These are phyloP conservation scores for Geopemphigus sp. DNA, from an alignment of 1,140 invertebrate species.

Conservation along the genomic window DNA sequence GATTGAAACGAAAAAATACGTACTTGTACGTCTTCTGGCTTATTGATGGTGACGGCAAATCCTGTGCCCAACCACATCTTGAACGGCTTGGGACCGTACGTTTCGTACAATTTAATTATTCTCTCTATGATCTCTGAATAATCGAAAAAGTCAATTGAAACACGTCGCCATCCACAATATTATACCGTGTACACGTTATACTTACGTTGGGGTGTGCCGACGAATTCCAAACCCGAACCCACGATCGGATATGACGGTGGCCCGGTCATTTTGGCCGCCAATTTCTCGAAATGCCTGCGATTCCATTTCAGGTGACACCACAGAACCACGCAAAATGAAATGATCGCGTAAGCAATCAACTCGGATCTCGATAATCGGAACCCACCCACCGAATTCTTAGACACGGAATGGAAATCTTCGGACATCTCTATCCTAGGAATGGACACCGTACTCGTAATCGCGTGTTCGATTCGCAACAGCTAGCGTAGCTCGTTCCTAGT, in stretches of 20 bases:
- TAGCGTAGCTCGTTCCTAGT: too few species aligned
- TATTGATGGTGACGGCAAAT: constrained; percentile 56
- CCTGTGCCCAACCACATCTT: constrained; percentile 58
- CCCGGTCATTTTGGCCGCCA: constrained; percentile 56
- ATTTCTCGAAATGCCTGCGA: constrained; percentile 47
- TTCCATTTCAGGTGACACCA: constrained; percentile 50
- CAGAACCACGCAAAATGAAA: neutral
- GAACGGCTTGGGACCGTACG: constrained; percentile 53
- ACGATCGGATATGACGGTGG: constrained; percentile 61
- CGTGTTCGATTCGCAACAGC: too few species aligned
- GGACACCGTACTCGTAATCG: too few species aligned
- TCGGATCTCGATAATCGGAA: neutral
- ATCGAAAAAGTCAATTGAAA: neutral
- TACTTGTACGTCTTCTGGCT: constrained; percentile 58
- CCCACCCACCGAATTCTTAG: neutral
- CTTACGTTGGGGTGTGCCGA: constrained; percentile 58
- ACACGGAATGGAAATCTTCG: too few species aligned
- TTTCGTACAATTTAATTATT: constrained; percentile 50
- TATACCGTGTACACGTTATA: neutral
- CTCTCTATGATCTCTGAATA: constrained; percentile 55
- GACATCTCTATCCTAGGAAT: too few species aligned
- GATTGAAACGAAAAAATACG: too few species aligned
- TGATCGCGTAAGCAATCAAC: neutral
- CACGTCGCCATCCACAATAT: too few species aligned
- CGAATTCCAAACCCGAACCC: constrained; percentile 60